Percentiles rank a stretch among this genome's conserved stretches.
These are phyloP conservation scores for Argynnis bischoffii DNA, from an alignment of 2,888 invertebrate species.

Conservation along the genomic window DNA sequence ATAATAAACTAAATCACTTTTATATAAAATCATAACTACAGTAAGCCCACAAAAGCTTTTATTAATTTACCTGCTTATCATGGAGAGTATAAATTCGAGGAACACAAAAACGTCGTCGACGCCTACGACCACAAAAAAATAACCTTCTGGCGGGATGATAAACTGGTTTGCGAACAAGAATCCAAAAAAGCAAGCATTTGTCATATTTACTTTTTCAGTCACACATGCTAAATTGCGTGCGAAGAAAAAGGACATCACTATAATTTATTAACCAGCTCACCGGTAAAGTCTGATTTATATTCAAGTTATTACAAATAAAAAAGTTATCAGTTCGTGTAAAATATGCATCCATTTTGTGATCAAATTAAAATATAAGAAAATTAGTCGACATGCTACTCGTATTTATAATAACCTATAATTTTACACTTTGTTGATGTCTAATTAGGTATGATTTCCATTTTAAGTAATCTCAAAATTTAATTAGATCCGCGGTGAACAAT, in stretches of 20 bases:
- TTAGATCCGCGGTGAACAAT: too few relatives aligned
- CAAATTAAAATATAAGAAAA: too few relatives aligned
- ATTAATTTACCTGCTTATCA: constrained; percentile 31
- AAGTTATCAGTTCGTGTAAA: constrained; percentile 1
- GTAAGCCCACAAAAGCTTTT: constrained; percentile 3
- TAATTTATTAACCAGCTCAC: constrained; percentile 4
- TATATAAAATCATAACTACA: not conserved
- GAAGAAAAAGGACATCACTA: constrained; percentile 43
- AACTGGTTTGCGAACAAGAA: constrained; percentile 68
- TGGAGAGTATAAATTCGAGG: constrained; percentile 58
- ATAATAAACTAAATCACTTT: not conserved
- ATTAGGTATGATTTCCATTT: too few relatives aligned
- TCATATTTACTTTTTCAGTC: constrained; percentile 53
- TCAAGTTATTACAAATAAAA: constrained; percentile 21
- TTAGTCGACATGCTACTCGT: too few relatives aligned
- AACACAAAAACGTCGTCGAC: constrained; percentile 69
- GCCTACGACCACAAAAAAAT: constrained; percentile 68
- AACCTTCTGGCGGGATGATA: constrained; percentile 65
- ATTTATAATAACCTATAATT: too few relatives aligned
- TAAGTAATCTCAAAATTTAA: too few relatives aligned
- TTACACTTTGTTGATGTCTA: too few relatives aligned
- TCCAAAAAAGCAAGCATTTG: constrained; percentile 50
- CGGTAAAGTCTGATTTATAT: constrained; percentile 13
- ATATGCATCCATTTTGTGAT: constrained; percentile 6
- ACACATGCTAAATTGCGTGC: constrained; percentile 24